phyloP scores from a whole-genome alignment of 2,113 vertebrate genomes.

The Hystrix cristata region DNA sequence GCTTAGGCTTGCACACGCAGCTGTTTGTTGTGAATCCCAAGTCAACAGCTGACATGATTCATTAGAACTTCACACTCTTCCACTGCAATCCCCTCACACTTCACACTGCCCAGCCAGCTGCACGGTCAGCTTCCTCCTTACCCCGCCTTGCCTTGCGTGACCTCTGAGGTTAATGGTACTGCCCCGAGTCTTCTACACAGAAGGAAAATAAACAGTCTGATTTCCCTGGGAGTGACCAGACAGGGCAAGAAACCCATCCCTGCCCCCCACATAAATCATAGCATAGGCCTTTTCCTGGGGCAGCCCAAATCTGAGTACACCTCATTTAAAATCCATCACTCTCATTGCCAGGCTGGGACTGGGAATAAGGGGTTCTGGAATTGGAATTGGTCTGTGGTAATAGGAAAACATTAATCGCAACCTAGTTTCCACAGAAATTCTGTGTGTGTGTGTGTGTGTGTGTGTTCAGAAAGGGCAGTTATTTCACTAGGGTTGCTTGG shows the following conservation, averaged over 20 bases:
- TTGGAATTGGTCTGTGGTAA: slow-evolving; percentile 71
- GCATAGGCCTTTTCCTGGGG: slow-evolving; percentile 54
- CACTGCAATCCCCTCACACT: background rate
- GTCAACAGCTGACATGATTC: slow-evolving; percentile 73
- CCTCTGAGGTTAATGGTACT: slow-evolving; percentile 56
- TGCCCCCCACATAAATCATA: background rate
- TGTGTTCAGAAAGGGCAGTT: slow-evolving; percentile 71
- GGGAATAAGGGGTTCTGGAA: slow-evolving; percentile 76
- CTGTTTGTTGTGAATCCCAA: slow-evolving; percentile 67
- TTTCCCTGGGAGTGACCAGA: slow-evolving; percentile 54
- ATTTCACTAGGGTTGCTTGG: slow-evolving; percentile 69
- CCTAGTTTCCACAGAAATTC: slow-evolving; percentile 68
- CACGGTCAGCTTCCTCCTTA: background rate
- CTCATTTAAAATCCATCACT: slow-evolving; percentile 84
- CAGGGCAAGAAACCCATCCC: slow-evolving; percentile 65
- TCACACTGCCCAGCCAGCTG: accelerated
- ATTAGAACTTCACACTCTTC: slow-evolving; percentile 46
- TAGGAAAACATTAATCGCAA: slow-evolving; percentile 69
- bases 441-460: slow-evolving; percentile 17
- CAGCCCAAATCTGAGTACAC: slow-evolving; percentile 71
- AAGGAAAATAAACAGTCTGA: slow-evolving; percentile 79
- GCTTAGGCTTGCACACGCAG: slow-evolving; percentile 52
- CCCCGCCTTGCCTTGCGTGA: accelerated
- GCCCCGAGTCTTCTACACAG: slow-evolving; percentile 76
- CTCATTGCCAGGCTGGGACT: slow-evolving; percentile 57